Conservation (phyloP, 2,797 vertebrate species). For the Bradypodion ventrale region DNA sequence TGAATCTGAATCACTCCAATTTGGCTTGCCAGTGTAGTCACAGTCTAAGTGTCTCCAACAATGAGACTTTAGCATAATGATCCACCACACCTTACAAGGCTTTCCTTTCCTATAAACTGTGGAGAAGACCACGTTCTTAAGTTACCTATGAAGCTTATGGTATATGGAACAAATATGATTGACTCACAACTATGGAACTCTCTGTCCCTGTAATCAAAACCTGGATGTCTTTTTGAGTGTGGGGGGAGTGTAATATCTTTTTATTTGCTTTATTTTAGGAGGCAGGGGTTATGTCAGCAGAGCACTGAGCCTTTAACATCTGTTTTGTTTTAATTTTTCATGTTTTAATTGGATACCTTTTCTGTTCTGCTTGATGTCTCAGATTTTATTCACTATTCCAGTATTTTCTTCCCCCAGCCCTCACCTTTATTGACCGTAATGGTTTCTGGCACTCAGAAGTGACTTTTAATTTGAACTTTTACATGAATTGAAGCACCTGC, state of each 20-base stretch:
- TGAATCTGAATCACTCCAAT: too few relatives aligned
- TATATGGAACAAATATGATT: not conserved
- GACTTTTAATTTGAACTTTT: constrained; percentile 66
- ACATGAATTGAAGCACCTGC: constrained; percentile 65
- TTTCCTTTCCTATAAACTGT: not conserved
- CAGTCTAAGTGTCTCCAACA: not conserved
- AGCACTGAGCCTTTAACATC: constrained; percentile 19
- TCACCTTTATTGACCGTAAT: constrained; percentile 48
- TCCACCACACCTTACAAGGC: not conserved
- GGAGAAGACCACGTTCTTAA: not conserved
- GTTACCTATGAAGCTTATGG: not conserved
- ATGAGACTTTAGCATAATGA: not conserved
- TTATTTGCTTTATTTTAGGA: constrained; percentile 38
- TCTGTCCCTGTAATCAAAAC: not conserved
- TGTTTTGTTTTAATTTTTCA: constrained; percentile 43
- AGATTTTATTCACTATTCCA: constrained; percentile 56
- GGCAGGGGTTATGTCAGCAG: constrained; percentile 27
- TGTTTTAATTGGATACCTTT: constrained; percentile 43
- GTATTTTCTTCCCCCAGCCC: constrained; percentile 60
- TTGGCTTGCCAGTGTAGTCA: too few relatives aligned
- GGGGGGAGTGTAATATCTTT: constrained; percentile 22
- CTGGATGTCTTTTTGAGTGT: not conserved
- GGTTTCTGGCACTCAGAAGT: constrained; percentile 67
- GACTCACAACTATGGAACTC: not conserved
- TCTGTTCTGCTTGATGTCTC: constrained; percentile 39